These are phyloP conservation scores for Phymatocera aterrima DNA, from an alignment of 2,888 invertebrate species.

Conservation along the genomic window DNA sequence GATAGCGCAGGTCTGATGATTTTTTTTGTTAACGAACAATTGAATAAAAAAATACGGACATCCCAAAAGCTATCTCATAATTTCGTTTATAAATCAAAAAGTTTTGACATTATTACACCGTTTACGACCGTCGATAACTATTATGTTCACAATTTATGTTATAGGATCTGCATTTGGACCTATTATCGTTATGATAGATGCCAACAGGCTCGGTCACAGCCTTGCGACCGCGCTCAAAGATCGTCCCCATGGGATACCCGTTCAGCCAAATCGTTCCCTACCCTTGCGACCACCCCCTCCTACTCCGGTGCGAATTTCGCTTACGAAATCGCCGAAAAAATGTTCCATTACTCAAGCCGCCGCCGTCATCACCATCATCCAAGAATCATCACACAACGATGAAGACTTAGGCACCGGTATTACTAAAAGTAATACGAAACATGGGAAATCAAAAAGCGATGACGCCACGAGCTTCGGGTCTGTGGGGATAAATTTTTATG, in stretches of 20 bases:
- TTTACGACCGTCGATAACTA: too few species aligned
- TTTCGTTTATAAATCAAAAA: background rate
- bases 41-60: background rate
- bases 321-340: conserved; percentile 14
- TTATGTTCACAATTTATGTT: background rate
- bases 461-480: background rate
- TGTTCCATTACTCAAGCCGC: background rate
- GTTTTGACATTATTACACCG: background rate
- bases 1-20: conserved; percentile 15
- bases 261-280: conserved; percentile 68
- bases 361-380: background rate
- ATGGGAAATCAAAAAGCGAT: conserved; percentile 21
- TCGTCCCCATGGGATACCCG: conserved; percentile 62
- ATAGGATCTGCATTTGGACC: conserved; percentile 3
- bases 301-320: conserved; percentile 48
- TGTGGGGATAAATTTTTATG: conserved; percentile 44
- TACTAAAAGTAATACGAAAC: conserved; percentile 8
- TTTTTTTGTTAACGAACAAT: background rate
- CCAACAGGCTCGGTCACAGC: conserved; percentile 50
- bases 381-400: background rate
- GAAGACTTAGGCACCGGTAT: background rate
- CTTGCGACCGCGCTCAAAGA: conserved; percentile 63
- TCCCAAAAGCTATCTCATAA: conserved; percentile 7
- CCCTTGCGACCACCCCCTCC: conserved; percentile 67
- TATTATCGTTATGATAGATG: conserved; percentile 34